Evolutionary conservation across 2,888 invertebrate species (phyloP), one percentile per base, ranked within the genome.

Genomic region (Trachelus troglodyta): DNA sequence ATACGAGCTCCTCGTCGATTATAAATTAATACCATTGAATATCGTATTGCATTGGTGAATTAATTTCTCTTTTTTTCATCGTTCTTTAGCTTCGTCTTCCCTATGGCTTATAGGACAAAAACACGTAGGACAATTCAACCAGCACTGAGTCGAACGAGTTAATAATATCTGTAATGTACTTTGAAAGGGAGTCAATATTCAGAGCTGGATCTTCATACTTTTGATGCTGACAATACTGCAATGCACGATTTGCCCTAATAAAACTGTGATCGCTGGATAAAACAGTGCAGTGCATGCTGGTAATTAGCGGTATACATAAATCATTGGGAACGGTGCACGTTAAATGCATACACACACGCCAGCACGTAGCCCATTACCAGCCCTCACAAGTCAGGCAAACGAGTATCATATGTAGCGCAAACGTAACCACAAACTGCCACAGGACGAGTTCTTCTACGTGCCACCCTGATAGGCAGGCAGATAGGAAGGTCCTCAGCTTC

Each of bases 231-330:
- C 89, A 87, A 89, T 87, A 85, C 87, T 88, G 86, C 88, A 86
- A 85, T 85, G 87, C 86, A 87, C 88, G 84, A 87, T 86, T 85
- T 85, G 88, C 74, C 87, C 88, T 88, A 88, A 90, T 90, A 90
- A 90, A 90, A 91, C 88, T 90, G 89, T 89, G 88, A 89, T 88
- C 85, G 88, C 81, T 85, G 87, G 90, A 90, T 90, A 90, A 90
- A 90, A 90, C 87, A 87, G 87, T 84, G 83, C 86, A 82, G 87
- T 85, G 88, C 89, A 87, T 84, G 88, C 85, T 88, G 88, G 91
- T 91, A 90, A 91, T 91, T 91, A 91, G 91, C 87, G 90, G 89
- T 90, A 87, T 88, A 88, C 91, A 90, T 91, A 90, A 91, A 91
- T 91, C 91, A 91, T 90, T 87, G 88, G 84, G 84, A 88, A 85